Evolutionary conservation across 2,797 vertebrate genomes (phyloP), one percentile per base, ranked within the genome.

Genomic region (Ptychadena robeensis): DNA sequence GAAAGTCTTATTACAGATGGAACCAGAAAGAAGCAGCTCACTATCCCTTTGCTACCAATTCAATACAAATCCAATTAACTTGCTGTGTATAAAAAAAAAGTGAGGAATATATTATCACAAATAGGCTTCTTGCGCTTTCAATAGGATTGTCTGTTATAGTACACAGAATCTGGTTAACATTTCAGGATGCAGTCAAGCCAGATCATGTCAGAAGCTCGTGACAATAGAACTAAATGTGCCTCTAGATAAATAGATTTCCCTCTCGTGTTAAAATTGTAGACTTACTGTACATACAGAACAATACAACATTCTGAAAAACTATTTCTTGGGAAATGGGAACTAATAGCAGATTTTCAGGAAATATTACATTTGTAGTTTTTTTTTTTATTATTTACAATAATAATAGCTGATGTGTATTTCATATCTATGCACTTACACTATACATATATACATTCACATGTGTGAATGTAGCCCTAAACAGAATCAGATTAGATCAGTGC

Each of bases 161-260:
- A 79, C 67, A 79, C 38, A 68, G 44, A 69, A 69, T 37, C n/a
- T 68, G 40, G 65, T 57, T 68, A 68, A 35, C 40, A 35, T 79
- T 79, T 68, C 40, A 57, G 48, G 10, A 18, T 35, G 40, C 65
- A 79, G 57, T 75, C 59, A 64, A 28, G 76, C 44, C 76, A 69
- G 76, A 69, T 79, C 65, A 79, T 79, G 76, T 68, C 76, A 79
- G 44, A 7, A 69, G 31, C 64, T 53, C 44, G 40, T 57, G n/a
- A 69, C 64, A 79, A 57, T 35, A 22, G 66, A n/a, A 15, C 27
- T n/a, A 57, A 68, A 68, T 69, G 12, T 69, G 65, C n/a, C 76
- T 66, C 38, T 79, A 18, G 40, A 69, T 48, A 71, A 71, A 71
- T 69, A 25, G 32, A 35, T 53, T 53, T 59, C 18, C 18, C 28